These are phyloP conservation scores for Notodonta dromedarius DNA, from an alignment of 2,888 invertebrate genomes.

Conservation along the genomic window DNA sequence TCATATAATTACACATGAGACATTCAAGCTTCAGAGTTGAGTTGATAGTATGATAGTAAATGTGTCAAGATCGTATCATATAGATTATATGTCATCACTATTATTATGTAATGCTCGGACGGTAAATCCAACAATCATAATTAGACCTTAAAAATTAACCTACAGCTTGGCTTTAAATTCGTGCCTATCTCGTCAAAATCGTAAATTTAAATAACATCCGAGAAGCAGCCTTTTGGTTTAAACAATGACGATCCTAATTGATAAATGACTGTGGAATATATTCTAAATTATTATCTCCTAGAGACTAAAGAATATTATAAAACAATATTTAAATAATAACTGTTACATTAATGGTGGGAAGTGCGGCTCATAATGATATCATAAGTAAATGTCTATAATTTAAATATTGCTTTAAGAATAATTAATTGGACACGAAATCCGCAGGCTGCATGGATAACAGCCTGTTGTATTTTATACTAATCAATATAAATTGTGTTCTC, in stretches of 20 bases:
- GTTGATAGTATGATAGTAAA: constrained; percentile 66
- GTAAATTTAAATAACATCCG: constrained; percentile 77
- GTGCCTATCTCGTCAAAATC: constrained; percentile 79
- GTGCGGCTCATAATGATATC: constrained; percentile 63
- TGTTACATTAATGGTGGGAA: constrained; percentile 79
- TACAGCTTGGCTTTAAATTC: constrained; percentile 83
- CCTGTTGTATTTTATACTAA: constrained; percentile 64
- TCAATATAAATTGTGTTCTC: constrained; percentile 65
- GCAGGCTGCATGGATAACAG: constrained; percentile 46
- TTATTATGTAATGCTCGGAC: constrained; percentile 81
- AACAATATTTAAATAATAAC: constrained; percentile 79
- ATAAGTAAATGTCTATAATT: constrained; percentile 70
- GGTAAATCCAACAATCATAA: constrained; percentile 80
- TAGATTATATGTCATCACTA: constrained; percentile 75
- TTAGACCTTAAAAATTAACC: constrained; percentile 77
- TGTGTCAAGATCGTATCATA: constrained; percentile 70
- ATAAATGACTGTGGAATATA: constrained; percentile 83
- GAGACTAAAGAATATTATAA: constrained; percentile 73
- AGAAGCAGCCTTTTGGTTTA: constrained; percentile 83
- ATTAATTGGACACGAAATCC: constrained; percentile 62
- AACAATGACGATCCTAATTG: constrained; percentile 69
- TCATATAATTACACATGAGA: constrained; percentile 60
- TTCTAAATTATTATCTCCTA: constrained; percentile 67
- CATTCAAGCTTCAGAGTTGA: constrained; percentile 67
- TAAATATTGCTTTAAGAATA: constrained; percentile 77